phyloP scores from a whole-genome alignment of 1,140 invertebrate genomes.

The Oedothorax gibbosus region DNA sequence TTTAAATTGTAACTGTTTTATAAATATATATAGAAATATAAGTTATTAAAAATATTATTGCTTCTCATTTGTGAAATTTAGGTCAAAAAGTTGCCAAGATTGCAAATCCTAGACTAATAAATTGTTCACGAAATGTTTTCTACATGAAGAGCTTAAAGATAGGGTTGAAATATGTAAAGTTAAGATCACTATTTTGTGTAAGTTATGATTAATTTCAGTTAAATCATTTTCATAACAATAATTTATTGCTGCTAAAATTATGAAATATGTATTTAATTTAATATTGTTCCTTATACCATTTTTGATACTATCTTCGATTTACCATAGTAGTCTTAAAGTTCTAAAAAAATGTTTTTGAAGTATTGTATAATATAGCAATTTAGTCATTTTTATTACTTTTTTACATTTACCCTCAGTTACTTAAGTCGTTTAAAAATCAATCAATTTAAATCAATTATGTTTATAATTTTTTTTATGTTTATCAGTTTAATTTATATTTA shows the following conservation, averaged over 20 bases:
- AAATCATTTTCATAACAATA: neutral
- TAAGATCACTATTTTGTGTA: constrained; percentile 97
- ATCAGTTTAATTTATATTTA: neutral
- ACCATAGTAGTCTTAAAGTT: neutral
- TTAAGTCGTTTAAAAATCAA: neutral
- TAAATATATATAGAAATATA: too few species aligned
- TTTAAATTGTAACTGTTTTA: too few species aligned
- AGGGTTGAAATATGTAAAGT: constrained; percentile 83
- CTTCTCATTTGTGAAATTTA: constrained; percentile 28
- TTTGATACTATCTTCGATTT: neutral
- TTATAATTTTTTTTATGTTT: neutral
- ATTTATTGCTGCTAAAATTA: neutral
- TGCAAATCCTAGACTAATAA: constrained; percentile 87
- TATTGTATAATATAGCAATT: neutral
- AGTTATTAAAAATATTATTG: constrained; percentile 46
- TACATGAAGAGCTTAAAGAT: constrained; percentile 89
- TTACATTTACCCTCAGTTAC: neutral
- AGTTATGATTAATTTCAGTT: constrained; percentile 71
- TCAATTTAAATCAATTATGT: neutral
- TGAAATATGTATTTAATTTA: too few species aligned
- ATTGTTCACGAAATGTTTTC: constrained; percentile 90
- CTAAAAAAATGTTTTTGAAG: neutral
- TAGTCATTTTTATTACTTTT: neutral
- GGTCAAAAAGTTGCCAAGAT: constrained; percentile 78
- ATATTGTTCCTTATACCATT: neutral